Percentiles rank a stretch among this genome's conserved stretches.
phyloP scores from a whole-genome alignment of 2,888 invertebrate species.

The Meloe dianella region DNA sequence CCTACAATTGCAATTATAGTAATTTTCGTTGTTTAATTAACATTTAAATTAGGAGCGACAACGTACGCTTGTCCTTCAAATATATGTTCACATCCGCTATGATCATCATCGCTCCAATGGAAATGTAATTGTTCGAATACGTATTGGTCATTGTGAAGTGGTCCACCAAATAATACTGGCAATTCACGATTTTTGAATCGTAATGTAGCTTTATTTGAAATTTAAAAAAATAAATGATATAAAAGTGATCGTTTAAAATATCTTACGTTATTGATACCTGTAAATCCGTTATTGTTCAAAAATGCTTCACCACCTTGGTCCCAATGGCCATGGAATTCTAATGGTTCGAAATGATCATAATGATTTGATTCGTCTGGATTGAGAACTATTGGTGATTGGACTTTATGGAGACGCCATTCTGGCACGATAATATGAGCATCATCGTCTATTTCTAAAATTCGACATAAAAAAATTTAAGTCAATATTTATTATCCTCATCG shows the following conservation, averaged over 20 bases:
- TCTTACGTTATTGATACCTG: slow-evolving; percentile 61
- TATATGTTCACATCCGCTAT: slow-evolving; percentile 80
- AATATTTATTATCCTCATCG: no score
- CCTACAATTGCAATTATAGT: slow-evolving; percentile 53
- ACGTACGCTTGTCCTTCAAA: slow-evolving; percentile 73
- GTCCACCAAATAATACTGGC: slow-evolving; percentile 70
- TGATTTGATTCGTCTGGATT: slow-evolving; percentile 58
- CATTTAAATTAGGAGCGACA: neutral
- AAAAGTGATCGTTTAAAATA: no score
- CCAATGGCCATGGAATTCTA: slow-evolving; percentile 68
- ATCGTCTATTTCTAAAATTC: slow-evolving; percentile 39
- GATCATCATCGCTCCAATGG: slow-evolving; percentile 79
- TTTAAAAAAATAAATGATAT: slow-evolving; percentile 9
- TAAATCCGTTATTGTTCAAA: slow-evolving; percentile 71
- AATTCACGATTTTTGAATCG: slow-evolving; percentile 66
- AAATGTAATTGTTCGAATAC: slow-evolving; percentile 81
- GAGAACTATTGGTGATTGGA: slow-evolving; percentile 72
- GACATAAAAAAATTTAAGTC: neutral
- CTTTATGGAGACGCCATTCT: slow-evolving; percentile 56
- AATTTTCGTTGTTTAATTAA: neutral
- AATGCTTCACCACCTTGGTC: slow-evolving; percentile 64
- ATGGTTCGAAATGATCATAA: slow-evolving; percentile 60
- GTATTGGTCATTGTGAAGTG: slow-evolving; percentile 68
- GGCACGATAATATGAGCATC: slow-evolving; percentile 55
- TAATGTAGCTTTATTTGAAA: slow-evolving; percentile 63